Conservation (phyloP, 2,888 invertebrate genomes). For the Calameuta filiformis region DNA sequence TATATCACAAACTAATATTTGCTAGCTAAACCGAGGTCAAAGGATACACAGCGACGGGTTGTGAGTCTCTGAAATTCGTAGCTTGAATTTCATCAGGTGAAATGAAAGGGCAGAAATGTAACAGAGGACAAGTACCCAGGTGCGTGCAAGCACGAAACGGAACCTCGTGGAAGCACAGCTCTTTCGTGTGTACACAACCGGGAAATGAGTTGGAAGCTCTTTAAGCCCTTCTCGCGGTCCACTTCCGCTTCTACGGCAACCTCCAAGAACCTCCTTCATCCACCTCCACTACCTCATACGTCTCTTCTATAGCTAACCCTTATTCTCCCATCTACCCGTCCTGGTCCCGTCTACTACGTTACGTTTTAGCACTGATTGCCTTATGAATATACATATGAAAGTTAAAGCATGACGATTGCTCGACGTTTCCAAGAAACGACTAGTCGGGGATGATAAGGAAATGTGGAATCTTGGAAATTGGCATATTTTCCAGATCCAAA, state of each 20-base stretch:
- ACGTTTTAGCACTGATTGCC: slow-evolving; percentile 51
- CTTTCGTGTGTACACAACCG: slow-evolving; percentile 18
- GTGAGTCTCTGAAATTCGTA: background rate
- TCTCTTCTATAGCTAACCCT: slow-evolving; percentile 11
- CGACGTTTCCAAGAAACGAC: background rate
- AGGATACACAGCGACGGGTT: background rate
- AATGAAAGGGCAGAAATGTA: background rate
- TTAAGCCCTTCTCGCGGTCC: slow-evolving; percentile 9
- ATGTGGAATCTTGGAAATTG: background rate
- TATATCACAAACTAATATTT: background rate
- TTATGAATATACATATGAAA: slow-evolving; percentile 55
- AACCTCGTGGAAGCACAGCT: slow-evolving; percentile 13
- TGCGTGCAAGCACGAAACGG: slow-evolving; percentile 5
- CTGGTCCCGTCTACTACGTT: slow-evolving; percentile 36
- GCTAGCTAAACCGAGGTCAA: background rate
- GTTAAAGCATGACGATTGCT: slow-evolving; percentile 19
- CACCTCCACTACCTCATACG: background rate
- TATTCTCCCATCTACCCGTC: background rate
- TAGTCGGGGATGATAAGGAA: background rate
- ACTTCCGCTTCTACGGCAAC: slow-evolving; percentile 2
- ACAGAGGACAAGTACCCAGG: background rate
- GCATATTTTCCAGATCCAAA: background rate
- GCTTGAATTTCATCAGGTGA: background rate
- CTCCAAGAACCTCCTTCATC: background rate
- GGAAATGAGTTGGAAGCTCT: slow-evolving; percentile 22